phyloP scores from a whole-genome alignment of 2,888 invertebrate species.

The Mystacides longicornis region DNA sequence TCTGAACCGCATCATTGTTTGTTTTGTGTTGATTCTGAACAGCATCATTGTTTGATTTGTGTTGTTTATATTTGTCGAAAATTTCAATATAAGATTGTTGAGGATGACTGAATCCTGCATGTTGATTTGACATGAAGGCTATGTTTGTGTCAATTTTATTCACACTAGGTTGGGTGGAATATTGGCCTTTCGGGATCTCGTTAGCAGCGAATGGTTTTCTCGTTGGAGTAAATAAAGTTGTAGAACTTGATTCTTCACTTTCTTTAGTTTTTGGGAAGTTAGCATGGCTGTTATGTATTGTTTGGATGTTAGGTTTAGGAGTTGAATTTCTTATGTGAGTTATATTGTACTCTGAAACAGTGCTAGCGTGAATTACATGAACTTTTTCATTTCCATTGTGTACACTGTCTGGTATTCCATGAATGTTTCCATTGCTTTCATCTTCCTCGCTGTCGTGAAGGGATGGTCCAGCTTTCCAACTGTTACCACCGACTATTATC shows the following conservation, averaged over 20 bases:
- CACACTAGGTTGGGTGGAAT: not conserved
- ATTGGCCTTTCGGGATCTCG: not conserved
- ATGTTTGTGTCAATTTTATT: not conserved
- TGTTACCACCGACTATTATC: slow-evolving; percentile 35
- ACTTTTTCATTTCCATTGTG: slow-evolving; percentile 25
- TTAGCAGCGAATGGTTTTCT: not conserved
- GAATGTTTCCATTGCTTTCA: slow-evolving; percentile 13
- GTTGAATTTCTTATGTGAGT: not conserved
- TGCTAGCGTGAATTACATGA: slow-evolving; percentile 29
- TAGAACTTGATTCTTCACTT: not conserved
- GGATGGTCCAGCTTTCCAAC: slow-evolving; percentile 34
- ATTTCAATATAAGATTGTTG: not conserved
- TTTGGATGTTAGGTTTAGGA: slow-evolving; percentile 14
- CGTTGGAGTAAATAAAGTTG: not conserved
- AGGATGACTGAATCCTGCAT: slow-evolving; percentile 4
- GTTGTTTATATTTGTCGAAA: not conserved
- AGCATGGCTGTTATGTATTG: slow-evolving; percentile 40
- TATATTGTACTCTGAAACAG: slow-evolving; percentile 25
- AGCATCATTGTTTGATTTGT: not conserved
- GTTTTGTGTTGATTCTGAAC: slow-evolving; percentile 13
- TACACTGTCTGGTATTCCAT: slow-evolving; percentile 22
- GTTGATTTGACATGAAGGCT: slow-evolving; percentile 8
- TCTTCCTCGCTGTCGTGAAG: slow-evolving; percentile 13
- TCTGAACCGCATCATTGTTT: not conserved
- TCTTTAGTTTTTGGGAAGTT: slow-evolving; percentile 45